A percentile compares a stretch with the other conserved stretches of the same genome.
These are phyloP conservation scores for Babyrousa celebensis DNA, from an alignment of 2,797 vertebrate genomes.

Conservation along the genomic window DNA sequence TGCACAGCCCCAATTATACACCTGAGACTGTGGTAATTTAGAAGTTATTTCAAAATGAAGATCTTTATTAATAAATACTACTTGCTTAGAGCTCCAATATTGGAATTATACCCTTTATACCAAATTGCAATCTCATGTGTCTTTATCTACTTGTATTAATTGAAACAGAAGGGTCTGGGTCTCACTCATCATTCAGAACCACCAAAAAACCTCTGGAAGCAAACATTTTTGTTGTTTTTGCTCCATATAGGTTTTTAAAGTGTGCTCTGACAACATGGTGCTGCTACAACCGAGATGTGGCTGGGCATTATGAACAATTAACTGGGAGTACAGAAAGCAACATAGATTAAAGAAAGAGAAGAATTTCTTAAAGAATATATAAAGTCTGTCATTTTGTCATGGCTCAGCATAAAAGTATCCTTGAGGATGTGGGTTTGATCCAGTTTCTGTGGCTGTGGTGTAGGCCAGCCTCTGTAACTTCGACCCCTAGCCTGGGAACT, in stretches of 20 bases:
- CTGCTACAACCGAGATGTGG: not conserved
- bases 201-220: slow-evolving; percentile 21
- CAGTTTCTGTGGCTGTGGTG: too few relatives aligned
- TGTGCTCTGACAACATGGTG: not conserved
- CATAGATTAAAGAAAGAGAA: not conserved
- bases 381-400: not conserved
- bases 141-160: slow-evolving; percentile 35
- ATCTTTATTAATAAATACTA: slow-evolving; percentile 24
- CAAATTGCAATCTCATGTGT: not conserved
- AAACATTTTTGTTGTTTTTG: slow-evolving; percentile 13
- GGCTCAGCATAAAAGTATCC: too few relatives aligned
- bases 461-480: too few relatives aligned
- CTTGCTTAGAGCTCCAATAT: slow-evolving; percentile 44
- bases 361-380: not conserved
- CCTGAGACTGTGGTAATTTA: not conserved
- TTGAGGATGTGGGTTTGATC: too few relatives aligned
- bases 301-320: slow-evolving; percentile 39
- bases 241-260: slow-evolving; percentile 31
- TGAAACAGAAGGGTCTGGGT: not conserved
- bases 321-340: not conserved
- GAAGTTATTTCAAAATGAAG: slow-evolving; percentile 69
- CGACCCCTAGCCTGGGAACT: too few relatives aligned
- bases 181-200: not conserved
- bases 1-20: not conserved
- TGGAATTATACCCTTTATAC: slow-evolving; percentile 14